A percentile compares a stretch with the other conserved stretches of the same genome.
These are phyloP conservation scores for Ostrea denselamellosa DNA, from an alignment of 1,140 invertebrate genomes.

Conservation along the genomic window DNA sequence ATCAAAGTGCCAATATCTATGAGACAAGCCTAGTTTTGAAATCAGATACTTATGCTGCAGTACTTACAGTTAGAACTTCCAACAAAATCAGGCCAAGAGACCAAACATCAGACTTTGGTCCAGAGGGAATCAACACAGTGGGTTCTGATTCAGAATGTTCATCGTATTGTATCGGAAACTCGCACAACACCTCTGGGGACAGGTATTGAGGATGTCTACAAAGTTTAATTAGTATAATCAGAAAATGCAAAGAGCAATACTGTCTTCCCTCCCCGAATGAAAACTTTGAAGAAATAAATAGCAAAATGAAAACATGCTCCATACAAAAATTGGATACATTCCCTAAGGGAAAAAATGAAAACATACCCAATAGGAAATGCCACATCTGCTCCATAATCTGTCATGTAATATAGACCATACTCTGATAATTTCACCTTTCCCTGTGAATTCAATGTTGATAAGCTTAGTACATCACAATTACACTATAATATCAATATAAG, in stretches of 20 bases:
- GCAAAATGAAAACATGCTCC: no score
- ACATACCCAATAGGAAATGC: slow-evolving; percentile 94
- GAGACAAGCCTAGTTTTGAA: background rate
- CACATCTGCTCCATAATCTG: slow-evolving; percentile 89
- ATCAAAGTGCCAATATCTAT: background rate
- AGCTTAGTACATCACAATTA: background rate
- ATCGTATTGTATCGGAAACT: slow-evolving; percentile 73
- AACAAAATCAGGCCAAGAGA: slow-evolving; percentile 92
- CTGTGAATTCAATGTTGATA: slow-evolving; percentile 56
- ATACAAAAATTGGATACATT: no score
- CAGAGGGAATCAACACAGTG: slow-evolving; percentile 60
- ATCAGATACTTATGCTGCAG: background rate
- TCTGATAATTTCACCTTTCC: slow-evolving; percentile 91
- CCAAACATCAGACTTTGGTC: slow-evolving; percentile 92
- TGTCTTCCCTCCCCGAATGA: no score
- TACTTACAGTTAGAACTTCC: slow-evolving; percentile 84
- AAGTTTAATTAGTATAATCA: background rate
- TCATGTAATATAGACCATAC: slow-evolving; percentile 96
- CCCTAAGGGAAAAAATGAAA: background rate
- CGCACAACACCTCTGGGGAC: slow-evolving; percentile 90
- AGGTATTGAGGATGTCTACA: slow-evolving; percentile 77
- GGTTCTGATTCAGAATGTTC: slow-evolving; percentile 66
- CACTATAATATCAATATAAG: background rate
- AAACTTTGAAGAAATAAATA: no score
- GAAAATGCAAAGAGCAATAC: no score